These are phyloP conservation scores for Morinoia aosen DNA, from an alignment of 2,888 invertebrate species.

Conservation along the genomic window DNA sequence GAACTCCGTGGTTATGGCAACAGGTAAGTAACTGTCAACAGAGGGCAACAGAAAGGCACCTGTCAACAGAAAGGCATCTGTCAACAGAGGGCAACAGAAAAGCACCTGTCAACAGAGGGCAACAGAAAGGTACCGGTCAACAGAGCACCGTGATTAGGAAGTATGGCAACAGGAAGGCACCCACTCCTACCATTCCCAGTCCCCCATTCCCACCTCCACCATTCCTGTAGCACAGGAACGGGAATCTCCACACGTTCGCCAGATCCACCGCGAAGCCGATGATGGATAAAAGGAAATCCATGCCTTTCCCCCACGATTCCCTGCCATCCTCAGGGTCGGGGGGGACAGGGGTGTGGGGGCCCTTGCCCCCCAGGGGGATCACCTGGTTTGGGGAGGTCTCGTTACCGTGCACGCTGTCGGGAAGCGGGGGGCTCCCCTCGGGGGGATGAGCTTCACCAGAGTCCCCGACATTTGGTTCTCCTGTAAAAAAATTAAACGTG, in stretches of 20 bases:
- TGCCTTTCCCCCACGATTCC: slow-evolving; percentile 95
- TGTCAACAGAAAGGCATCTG: slow-evolving; percentile 47
- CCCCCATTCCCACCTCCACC: slow-evolving; percentile 75
- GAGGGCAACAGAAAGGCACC: slow-evolving; percentile 85
- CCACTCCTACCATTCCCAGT: too few relatives aligned
- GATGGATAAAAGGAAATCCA: slow-evolving; percentile 95
- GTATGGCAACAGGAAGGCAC: slow-evolving; percentile 18
- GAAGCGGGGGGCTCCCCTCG: neutral
- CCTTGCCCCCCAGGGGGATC: slow-evolving; percentile 6
- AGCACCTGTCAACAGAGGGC: slow-evolving; percentile 74
- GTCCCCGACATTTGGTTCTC: neutral
- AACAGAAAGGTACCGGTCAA: slow-evolving; percentile 80
- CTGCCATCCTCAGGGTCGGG: slow-evolving; percentile 75
- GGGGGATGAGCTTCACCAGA: neutral
- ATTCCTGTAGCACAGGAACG: slow-evolving; percentile 96
- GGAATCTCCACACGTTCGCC: slow-evolving; percentile 97
- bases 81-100: neutral
- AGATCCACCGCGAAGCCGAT: slow-evolving; percentile 98
- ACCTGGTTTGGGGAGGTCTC: slow-evolving; percentile 15
- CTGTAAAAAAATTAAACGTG: neutral
- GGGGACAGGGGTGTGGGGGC: slow-evolving; percentile 30
- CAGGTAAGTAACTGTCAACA: neutral
- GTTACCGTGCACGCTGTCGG: neutral
- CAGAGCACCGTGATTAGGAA: neutral
- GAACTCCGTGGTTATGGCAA: too few relatives aligned